Conservation (phyloP, 1,140 invertebrate species). For the Geopemphigus sp. region DNA sequence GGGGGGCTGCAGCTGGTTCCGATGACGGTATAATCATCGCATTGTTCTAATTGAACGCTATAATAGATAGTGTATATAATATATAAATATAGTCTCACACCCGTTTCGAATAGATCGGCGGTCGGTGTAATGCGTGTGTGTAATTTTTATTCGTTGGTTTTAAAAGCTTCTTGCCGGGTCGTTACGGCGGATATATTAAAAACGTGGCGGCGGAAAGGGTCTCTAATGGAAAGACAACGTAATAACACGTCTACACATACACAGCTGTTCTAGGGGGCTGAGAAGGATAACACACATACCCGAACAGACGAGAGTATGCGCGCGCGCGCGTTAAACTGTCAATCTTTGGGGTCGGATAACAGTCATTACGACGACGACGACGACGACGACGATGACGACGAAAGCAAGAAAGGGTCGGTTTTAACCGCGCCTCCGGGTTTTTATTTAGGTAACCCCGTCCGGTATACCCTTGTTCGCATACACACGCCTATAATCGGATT, state of each 20-base stretch:
- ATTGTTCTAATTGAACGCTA: conserved; percentile 37
- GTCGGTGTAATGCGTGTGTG: neutral
- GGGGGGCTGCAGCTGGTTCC: neutral
- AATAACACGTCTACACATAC: conserved; percentile 38
- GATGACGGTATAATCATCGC: conserved; percentile 11
- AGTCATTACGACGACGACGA: conserved; percentile 39
- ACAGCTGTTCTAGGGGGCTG: neutral
- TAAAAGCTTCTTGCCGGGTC: conserved; percentile 27
- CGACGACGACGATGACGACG: neutral
- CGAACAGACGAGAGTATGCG: neutral
- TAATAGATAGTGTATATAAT: neutral
- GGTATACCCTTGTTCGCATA: neutral
- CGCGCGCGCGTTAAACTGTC: conserved; percentile 39
- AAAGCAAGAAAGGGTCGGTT: neutral
- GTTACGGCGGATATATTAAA: conserved; percentile 29
- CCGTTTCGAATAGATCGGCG: neutral
- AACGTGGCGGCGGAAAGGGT: conserved; percentile 9
- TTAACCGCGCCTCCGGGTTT: conserved; percentile 25
- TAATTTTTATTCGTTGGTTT: conserved; percentile 14
- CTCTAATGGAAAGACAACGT: conserved; percentile 45
- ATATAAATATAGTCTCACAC: conserved; percentile 19
- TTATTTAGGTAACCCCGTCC: neutral
- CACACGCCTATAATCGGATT: neutral
- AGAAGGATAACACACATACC: neutral
- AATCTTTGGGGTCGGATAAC: conserved; percentile 44